Evolutionary conservation across 2,113 vertebrate species (phyloP), one percentile per base, ranked within the genome.

Genomic region (Gorsachius goisagi): DNA sequence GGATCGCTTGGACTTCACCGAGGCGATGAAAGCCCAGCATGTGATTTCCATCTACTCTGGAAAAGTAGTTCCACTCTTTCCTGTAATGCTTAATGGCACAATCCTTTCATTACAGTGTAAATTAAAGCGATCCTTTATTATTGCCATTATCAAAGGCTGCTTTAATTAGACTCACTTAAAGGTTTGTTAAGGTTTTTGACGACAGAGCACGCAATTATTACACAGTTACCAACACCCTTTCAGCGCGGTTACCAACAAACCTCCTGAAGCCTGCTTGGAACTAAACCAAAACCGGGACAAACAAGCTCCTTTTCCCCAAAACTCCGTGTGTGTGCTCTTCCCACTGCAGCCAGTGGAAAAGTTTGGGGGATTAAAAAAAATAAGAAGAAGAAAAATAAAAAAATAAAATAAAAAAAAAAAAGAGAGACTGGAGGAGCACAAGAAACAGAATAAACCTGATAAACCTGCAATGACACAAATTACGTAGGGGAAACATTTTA

Each of bases 81-180:
- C 93, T 93, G 72, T 47, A 94, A 85, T 21, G 67, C 94, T 93
- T 94, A 79, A 94, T 67, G 44, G 66, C 64, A 81, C 62, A 45
- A 84, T 91, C 39, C 85, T 93, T 90, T 93, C 79, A 93, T 78
- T 94, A 83, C 52, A 82, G 41, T 63, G 64, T 66, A 93, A 97
- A 97, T 96, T 96, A 97, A 96, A 96, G 93, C 82, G 96, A 89
- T 83, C 68, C 85, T 95, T 96, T 96, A 91, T 85, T 96, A 88
- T 92, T 80, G 44, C 82, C 81, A 79, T 95, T 97, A 96, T 95
- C 81, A 93, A 97, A 91, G 63, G 60, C 76, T 93, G 50, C 90
- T 92, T 93, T 88, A 96, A 91, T 93, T 93, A 95, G 69, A 63
- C 49, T 87, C 77, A 82, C 53, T 87, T 72, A 72, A 81, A 92